Evolutionary conservation across 1,140 invertebrate genomes (phyloP), one percentile per base, ranked within the genome.

Genomic region (Philotrypesis tridentata): DNA sequence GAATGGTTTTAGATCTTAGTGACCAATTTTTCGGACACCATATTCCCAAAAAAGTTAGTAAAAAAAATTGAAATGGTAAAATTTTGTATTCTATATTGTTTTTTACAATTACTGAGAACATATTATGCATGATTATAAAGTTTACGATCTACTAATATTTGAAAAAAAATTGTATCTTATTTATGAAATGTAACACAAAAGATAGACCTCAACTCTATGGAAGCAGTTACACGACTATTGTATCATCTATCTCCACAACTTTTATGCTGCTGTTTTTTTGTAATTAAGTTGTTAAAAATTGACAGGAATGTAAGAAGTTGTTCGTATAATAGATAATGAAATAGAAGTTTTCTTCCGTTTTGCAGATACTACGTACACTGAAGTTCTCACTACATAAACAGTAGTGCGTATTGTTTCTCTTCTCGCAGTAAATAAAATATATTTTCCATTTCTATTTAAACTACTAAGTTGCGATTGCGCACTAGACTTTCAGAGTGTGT

Each of bases 31-130:
- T 17, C n/a, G 72, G 71, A 48, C 14, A 55, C 79, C 72, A 80
- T 8, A 80, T 75, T n/a, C 72, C 72, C 72, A 61, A 74, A 74
- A 80, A 67, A 17, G 72, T 80, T 33, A 80, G 25, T 68, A 80
- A 31, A 67, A 80, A 67, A 68, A 80, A 80, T 68, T 74, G 72
- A 67, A 67, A 25, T 8, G 71, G 72, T 25, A 80, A 80, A 68
- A 74, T 29, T 80, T 72, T 17, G 21, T 74, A 80, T 31, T 74
- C 79, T 9, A 75, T n/a, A 68, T 80, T 80, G 14, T 65, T 73
- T 4, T 65, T 63, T n/a, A n/a, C n/a, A n/a, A n/a, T n/a, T n/a
- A n/a, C n/a, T n/a, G n/a, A n/a, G n/a, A n/a, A n/a, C n/a, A n/a
- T n/a, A n/a, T n/a, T 55, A 55, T 9, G 9, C 33, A 37, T 37